These are phyloP conservation scores for Syngnathus rostellatus DNA, from an alignment of 2,797 vertebrate genomes.

Conservation along the genomic window DNA sequence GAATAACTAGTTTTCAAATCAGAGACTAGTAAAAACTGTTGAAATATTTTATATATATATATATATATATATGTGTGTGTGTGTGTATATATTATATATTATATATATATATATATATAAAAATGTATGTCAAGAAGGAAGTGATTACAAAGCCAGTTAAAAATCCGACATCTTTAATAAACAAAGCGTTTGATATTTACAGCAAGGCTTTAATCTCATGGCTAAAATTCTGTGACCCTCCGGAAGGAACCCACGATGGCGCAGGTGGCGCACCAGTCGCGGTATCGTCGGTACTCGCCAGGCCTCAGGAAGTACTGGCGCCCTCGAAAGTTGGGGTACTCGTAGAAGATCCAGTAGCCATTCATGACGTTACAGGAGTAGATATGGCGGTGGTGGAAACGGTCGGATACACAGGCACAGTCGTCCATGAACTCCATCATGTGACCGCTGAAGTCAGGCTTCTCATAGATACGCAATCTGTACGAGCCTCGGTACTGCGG, in stretches of 20 bases:
- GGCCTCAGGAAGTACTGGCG: conserved; percentile 73
- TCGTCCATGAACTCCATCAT: conserved; percentile 79
- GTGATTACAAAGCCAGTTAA: conserved; percentile 40
- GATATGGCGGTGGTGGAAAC: conserved; percentile 75
- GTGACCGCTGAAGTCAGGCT: conserved; percentile 72
- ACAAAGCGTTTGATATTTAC: conserved; percentile 66
- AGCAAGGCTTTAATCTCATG: conserved; percentile 50
- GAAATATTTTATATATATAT: too few species aligned
- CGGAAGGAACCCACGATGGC: conserved; percentile 74
- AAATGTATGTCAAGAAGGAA: conserved; percentile 24
- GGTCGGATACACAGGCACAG: conserved; percentile 75
- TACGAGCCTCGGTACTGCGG: conserved; percentile 71
- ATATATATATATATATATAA: background rate
- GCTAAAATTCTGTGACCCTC: conserved; percentile 73
- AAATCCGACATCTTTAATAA: conserved; percentile 69
- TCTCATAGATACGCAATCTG: conserved; percentile 74
- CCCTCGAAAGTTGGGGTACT: conserved; percentile 75
- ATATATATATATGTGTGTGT: too few species aligned
- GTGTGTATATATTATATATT: too few species aligned
- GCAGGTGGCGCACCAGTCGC: conserved; percentile 74
- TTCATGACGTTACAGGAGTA: conserved; percentile 76
- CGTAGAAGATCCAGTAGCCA: conserved; percentile 77
- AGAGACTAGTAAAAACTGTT: too few species aligned
- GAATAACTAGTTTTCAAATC: too few species aligned
- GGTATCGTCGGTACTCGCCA: conserved; percentile 73